phyloP scores from a whole-genome alignment of 2,888 invertebrate species.

The Brenthis daphne region DNA sequence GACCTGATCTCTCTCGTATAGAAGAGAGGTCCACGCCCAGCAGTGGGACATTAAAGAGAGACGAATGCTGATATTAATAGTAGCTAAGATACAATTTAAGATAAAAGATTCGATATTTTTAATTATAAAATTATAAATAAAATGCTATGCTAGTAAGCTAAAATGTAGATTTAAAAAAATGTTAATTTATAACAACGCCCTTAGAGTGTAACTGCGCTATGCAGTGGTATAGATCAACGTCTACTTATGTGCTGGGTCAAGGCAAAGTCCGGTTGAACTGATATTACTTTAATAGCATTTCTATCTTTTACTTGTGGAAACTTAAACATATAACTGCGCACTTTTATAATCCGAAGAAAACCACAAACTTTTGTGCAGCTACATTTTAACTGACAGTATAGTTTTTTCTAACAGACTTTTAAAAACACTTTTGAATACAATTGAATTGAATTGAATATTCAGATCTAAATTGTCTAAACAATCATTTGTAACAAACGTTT shows the following conservation, averaged over 20 bases:
- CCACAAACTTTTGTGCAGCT: too few relatives aligned
- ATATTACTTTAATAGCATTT: slow-evolving; percentile 7
- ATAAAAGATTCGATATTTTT: not conserved
- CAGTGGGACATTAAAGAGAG: too few relatives aligned
- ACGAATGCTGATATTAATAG: too few relatives aligned
- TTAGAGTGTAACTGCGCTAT: slow-evolving; percentile 27
- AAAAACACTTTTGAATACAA: too few relatives aligned
- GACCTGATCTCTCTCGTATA: too few relatives aligned
- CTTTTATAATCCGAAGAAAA: too few relatives aligned
- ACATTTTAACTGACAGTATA: too few relatives aligned
- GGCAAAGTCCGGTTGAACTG: slow-evolving; percentile 34
- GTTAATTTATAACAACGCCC: slow-evolving; percentile 6
- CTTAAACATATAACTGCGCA: not conserved
- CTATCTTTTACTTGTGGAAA: not conserved
- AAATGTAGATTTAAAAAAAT: not conserved
- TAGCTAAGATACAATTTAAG: not conserved
- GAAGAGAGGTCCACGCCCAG: too few relatives aligned
- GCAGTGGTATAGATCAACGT: slow-evolving; percentile 39
- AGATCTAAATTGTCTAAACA: too few relatives aligned
- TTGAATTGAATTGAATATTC: too few relatives aligned
- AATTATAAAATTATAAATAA: not conserved
- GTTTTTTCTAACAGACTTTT: too few relatives aligned
- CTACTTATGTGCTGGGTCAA: slow-evolving; percentile 36
- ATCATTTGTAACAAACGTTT: too few relatives aligned
- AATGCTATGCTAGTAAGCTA: not conserved